Base-by-base conservation (phyloP, 53 echinoderm and acorn worm genomes). In the Zoroaster sp. region DNA sequence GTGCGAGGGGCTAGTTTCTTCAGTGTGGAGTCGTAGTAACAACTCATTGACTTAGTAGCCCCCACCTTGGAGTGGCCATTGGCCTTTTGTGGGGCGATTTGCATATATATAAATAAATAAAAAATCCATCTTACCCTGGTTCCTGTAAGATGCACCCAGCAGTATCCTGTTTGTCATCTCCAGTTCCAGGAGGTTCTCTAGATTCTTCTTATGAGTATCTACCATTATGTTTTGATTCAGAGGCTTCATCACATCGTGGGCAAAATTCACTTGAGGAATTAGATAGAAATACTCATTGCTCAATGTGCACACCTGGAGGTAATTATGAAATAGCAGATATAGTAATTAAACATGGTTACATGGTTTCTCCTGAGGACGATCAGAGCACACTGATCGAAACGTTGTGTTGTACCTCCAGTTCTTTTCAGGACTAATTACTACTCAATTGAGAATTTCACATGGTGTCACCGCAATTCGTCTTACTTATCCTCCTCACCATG, bases 251-350 rank as follows among this genome's bases (percentile, higher is more conserved):
- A 51, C 34, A 43, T 89, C 88, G 33, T 87, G 87, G 32, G 88
- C 59, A 86, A 89, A 95, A 73, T 83, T 65, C 31, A 79, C 86
- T 35, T 91, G 87, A 32, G 96, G 96, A 20, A 96, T 89, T 69
- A 94, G 52, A 69, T 87, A 59, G 87, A 87, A 93, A 88, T 83
- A 96, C 36, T 96, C 93, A 31, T 77, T 87, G 73, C 94, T 94
- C 77, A 96, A 69, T 9, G 80, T 77, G 46, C 77, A 74, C 34
- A 94, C 66, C 96, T 94, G 47, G 11, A 40, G 33, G n/a, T n/a
- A n/a, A n/a, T n/a, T n/a, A n/a, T n/a, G n/a, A 9, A 7, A n/a
- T 43, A 51, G 4, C 13, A 18, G 15, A 21, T 8, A 25, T n/a
- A 18, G 4, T 46, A 77, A 45, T 9, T 15, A 43, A 77, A 77